Evolutionary conservation across 1,140 invertebrate species (phyloP).

Genomic region (Lepidostoma basale): DNA sequence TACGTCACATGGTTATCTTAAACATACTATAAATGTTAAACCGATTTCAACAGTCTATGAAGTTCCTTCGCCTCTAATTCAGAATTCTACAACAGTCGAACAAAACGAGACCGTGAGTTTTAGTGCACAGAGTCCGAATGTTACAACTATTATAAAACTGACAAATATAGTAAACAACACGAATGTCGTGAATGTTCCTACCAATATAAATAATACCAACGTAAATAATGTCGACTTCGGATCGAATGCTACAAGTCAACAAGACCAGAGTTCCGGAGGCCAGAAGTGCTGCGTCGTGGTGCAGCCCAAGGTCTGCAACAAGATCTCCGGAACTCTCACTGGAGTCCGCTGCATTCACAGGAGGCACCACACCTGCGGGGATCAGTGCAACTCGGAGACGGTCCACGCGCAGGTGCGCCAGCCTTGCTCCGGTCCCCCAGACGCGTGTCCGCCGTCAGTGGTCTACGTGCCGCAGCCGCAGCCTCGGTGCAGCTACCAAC

Average conservation of each 20-base stretch:
- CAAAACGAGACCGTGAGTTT: neutral
- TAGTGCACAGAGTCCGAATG: conserved; percentile 30
- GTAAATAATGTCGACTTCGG: conserved; percentile 41
- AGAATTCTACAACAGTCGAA: neutral
- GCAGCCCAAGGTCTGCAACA: conserved; percentile 40
- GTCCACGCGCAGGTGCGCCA: conserved; percentile 42
- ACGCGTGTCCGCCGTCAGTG: conserved; percentile 26
- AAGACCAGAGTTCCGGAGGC: neutral
- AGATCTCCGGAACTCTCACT: neutral
- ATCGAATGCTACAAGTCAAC: conserved; percentile 15
- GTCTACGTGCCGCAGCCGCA: conserved; percentile 41
- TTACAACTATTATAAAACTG: conserved; percentile 42
- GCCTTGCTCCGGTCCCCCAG: conserved; percentile 25
- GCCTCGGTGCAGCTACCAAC: conserved; percentile 32
- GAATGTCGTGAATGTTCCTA: conserved; percentile 41
- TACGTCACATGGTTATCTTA: too few relatives aligned
- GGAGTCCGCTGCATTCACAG: conserved; percentile 33
- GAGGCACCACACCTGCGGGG: conserved; percentile 40
- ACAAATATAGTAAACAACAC: conserved; percentile 46
- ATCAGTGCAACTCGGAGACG: conserved; percentile 30
- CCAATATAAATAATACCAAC: conserved; percentile 42
- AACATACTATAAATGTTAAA: too few relatives aligned
- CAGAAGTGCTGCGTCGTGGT: conserved; percentile 41
- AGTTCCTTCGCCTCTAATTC: too few relatives aligned
- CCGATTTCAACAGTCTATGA: too few relatives aligned